phyloP scores from a whole-genome alignment of 2,797 vertebrate genomes.

The Poeciliopsis paucimaculata region DNA sequence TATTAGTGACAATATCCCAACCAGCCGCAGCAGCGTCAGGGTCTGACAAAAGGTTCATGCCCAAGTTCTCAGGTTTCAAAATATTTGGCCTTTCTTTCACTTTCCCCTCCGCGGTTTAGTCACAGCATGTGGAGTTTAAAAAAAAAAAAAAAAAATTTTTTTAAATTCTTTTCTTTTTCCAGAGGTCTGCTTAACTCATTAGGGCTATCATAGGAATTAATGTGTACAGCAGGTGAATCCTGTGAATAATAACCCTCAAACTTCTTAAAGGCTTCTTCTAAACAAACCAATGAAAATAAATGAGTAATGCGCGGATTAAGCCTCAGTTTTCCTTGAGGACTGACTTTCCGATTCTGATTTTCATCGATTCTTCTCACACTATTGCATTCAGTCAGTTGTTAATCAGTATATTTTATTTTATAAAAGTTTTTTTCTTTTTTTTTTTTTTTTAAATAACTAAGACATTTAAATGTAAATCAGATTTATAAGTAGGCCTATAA shows the following conservation, averaged over 20 bases:
- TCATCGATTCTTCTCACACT: background rate
- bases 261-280: background rate
- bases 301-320: background rate
- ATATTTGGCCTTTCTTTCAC: conserved; percentile 20
- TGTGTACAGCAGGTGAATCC: background rate
- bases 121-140: background rate
- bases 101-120: background rate
- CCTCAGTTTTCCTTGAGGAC: background rate
- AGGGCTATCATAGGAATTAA: background rate
- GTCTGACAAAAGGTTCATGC: conserved; percentile 41
- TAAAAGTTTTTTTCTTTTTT: background rate
- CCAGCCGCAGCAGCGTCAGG: conserved; percentile 19
- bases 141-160: no score
- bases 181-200: background rate
- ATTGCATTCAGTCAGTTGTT: background rate
- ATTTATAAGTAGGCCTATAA: background rate
- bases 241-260: background rate
- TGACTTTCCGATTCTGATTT: no score
- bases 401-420: no score
- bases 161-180: no score
- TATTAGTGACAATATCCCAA: conserved; percentile 20
- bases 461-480: background rate
- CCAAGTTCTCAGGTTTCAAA: conserved; percentile 38
- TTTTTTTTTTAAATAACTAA: no score
- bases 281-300: background rate